Evolutionary conservation across 2,888 invertebrate species (phyloP).

Genomic region (Apamea monoglypha): DNA sequence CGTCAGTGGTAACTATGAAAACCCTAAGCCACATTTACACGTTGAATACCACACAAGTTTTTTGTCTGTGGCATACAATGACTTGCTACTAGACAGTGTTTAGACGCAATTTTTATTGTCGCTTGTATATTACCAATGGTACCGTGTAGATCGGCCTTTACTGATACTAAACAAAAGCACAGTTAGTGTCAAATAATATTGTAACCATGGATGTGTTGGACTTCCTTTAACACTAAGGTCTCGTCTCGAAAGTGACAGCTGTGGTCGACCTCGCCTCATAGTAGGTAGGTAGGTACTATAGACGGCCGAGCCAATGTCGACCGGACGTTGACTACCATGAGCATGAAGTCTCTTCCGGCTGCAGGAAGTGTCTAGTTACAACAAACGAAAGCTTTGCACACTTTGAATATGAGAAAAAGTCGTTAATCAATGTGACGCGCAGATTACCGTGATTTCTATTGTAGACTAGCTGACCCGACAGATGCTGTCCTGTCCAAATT

Average conservation of each 20-base stretch:
- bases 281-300: slow-evolving; percentile 42
- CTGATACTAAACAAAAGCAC: not conserved
- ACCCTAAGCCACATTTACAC: not conserved
- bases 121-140: not conserved
- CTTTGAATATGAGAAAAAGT: slow-evolving; percentile 4
- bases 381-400: not conserved
- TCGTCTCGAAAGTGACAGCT: slow-evolving; percentile 79
- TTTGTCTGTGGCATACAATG: not conserved
- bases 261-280: slow-evolving; percentile 77
- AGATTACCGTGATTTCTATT: not conserved
- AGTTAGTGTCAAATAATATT: not conserved
- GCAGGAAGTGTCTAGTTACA: slow-evolving; percentile 58
- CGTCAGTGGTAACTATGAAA: not conserved
- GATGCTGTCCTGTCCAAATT: not conserved
- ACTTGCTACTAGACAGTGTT: not conserved
- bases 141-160: not conserved
- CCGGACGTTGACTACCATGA: slow-evolving; percentile 71
- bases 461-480: not conserved
- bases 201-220: slow-evolving; percentile 13
- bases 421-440: not conserved
- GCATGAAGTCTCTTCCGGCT: slow-evolving; percentile 76
- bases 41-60: not conserved
- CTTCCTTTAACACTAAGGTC: slow-evolving; percentile 76
- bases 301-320: slow-evolving; percentile 80
- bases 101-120: not conserved